Percentiles rank a stretch among this genome's conserved stretches.
Evolutionary conservation across 2,888 invertebrate genomes (phyloP).

Genomic region (Nymphalis c-album): DNA sequence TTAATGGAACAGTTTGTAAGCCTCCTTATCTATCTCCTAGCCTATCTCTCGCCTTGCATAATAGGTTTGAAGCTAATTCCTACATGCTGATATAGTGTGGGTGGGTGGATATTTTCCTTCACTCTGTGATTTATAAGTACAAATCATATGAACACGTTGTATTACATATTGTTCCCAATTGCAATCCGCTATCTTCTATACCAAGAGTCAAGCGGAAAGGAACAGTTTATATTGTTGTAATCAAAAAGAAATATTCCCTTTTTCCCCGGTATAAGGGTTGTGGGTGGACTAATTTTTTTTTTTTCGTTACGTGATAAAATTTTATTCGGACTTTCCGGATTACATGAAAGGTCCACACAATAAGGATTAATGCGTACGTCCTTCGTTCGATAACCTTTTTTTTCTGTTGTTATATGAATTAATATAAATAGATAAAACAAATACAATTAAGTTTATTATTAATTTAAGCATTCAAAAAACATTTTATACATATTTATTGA

Average conservation of each 20-base stretch:
- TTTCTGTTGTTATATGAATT: slow-evolving; percentile 12
- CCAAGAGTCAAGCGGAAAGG: slow-evolving; percentile 52
- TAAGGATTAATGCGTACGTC: slow-evolving; percentile 32
- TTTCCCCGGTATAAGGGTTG: slow-evolving; percentile 70
- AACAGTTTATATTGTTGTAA: slow-evolving; percentile 80
- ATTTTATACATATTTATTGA: too few relatives aligned
- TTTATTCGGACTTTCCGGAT: slow-evolving; percentile 76
- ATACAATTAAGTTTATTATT: not conserved
- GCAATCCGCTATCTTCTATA: slow-evolving; percentile 34
- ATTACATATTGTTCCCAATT: slow-evolving; percentile 1
- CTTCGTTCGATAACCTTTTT: slow-evolving; percentile 22
- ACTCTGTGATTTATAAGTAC: too few relatives aligned
- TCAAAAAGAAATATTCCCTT: slow-evolving; percentile 81
- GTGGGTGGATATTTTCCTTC: too few relatives aligned
- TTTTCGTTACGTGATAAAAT: slow-evolving; percentile 77
- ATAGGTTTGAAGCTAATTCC: too few relatives aligned
- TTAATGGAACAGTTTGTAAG: too few relatives aligned
- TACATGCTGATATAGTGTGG: too few relatives aligned
- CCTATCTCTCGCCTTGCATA: too few relatives aligned
- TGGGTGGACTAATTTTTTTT: slow-evolving; percentile 61
- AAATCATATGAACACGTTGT: not conserved
- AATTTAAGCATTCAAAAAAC: not conserved
- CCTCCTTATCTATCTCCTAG: too few relatives aligned
- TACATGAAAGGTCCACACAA: slow-evolving; percentile 57
- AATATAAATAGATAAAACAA: too few relatives aligned